Evolutionary conservation across 2,797 vertebrate species (phyloP).

Genomic region (Pristis pectinata): DNA sequence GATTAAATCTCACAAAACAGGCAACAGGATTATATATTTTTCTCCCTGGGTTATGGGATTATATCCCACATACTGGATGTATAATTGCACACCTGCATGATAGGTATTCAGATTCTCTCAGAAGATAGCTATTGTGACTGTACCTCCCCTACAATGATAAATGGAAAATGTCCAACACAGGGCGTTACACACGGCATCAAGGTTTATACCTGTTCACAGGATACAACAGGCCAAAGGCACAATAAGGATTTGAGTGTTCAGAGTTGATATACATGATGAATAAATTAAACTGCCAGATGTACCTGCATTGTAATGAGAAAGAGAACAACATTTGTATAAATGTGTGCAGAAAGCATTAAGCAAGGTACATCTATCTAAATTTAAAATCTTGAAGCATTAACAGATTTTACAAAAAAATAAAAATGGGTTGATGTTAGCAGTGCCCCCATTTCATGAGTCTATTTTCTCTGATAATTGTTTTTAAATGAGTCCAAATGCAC

Average conservation of each 20-base stretch:
- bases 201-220: not conserved
- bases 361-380: not conserved
- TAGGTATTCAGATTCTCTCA: too few species aligned
- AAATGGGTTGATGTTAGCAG: not conserved
- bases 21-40: not conserved
- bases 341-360: not conserved
- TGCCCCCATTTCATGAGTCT: not conserved
- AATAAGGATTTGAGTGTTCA: too few species aligned
- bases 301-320: not conserved
- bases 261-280: not conserved
- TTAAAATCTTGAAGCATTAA: not conserved
- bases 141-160: too few species aligned
- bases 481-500: not conserved
- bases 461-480: not conserved
- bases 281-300: not conserved
- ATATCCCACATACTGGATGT: not conserved
- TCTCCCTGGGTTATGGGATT: not conserved
- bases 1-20: too few species aligned
- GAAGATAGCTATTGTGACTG: too few species aligned
- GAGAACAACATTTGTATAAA: not conserved
- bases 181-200: too few species aligned
- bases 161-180: too few species aligned
- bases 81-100: too few species aligned
- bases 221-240: not conserved
- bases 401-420: not conserved